Base-by-base conservation (phyloP, 2,888 invertebrate genomes). In the Hirtodrosophila confusa region DNA sequence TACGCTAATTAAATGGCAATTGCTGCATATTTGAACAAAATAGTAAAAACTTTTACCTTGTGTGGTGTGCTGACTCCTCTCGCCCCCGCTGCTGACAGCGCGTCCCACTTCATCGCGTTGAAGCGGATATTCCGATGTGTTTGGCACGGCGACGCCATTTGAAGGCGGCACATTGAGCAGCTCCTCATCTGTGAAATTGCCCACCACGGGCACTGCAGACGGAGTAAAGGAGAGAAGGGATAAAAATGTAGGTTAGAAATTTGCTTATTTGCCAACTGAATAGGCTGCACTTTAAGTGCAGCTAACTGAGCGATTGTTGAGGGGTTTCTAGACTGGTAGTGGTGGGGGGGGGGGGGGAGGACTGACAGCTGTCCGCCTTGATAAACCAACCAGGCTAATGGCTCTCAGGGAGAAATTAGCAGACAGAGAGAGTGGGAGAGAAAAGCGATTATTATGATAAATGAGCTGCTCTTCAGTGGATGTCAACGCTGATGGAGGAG, bases 51-150 rank as follows among this genome's bases (percentile, higher is more conserved):
- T 4, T 1, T 88, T 82, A 91, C 91, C 88, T 84, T 90, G 90
- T 40, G 91, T 91, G 54, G 85, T 87, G 61, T 89, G 83, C 23
- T 86, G 88, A 89, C 92, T 93, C 68, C 92, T 91, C 80, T 94
- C 93, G 71, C 93, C 93, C 54, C 78, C 84, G 41, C 75, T 86
- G 60, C 86, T 85, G 60, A 86, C 67, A 5, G 80, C 70, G 4
- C 89, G 78, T 88, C 94, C 94, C 69, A 94, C 94, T 91, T 94
- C 94, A 91, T 95, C 95, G 77, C 94, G 92, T 90, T 95, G 95
- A 80, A 94, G 91, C 65, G 94, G 94, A 91, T 94, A 94, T 90
- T 94, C 94, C 74, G 93, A 92, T 76, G 92, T 93, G 74, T 92
- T 92, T 73, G 92, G 92, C 74, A 91, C 82, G 58, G 47, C 63